phyloP scores from a whole-genome alignment of 2,888 invertebrate genomes.

The Fragum sueziense region DNA sequence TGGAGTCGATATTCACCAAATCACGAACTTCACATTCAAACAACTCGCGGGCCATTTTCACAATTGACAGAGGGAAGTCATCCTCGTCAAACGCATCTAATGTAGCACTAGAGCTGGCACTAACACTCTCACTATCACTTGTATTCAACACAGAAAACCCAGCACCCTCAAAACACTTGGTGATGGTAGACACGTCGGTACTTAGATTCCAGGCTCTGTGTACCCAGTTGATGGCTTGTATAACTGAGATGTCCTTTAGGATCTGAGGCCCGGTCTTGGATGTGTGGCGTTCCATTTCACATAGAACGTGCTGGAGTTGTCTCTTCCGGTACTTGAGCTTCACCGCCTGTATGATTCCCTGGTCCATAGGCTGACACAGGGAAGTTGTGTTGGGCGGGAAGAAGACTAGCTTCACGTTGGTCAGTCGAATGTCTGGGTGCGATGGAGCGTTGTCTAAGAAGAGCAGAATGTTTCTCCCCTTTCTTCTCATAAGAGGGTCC shows the following conservation, averaged over 20 bases:
- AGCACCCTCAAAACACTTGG: neutral
- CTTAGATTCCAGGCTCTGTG: neutral
- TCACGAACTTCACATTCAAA: constrained; percentile 22
- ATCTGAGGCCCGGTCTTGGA: constrained; percentile 10
- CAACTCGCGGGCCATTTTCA: constrained; percentile 22
- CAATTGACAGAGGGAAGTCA: constrained; percentile 8
- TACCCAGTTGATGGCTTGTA: constrained; percentile 1
- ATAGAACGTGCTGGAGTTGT: constrained; percentile 24
- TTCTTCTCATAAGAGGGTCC: constrained; percentile 28
- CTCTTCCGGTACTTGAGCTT: constrained; percentile 42
- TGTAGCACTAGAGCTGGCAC: neutral
- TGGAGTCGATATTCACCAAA: constrained; percentile 8
- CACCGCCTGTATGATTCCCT: constrained; percentile 45
- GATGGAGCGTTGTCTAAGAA: constrained; percentile 47
- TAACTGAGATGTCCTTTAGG: neutral
- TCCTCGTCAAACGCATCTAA: neutral
- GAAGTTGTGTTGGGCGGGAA: constrained; percentile 50
- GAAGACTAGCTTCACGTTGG: constrained; percentile 45
- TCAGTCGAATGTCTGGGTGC: constrained; percentile 34
- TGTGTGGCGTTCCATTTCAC: constrained; percentile 26
- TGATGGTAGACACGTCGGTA: neutral
- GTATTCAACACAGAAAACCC: neutral
- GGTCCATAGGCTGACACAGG: constrained; percentile 41
- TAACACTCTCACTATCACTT: neutral
- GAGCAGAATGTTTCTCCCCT: constrained; percentile 36